These are phyloP conservation scores for Meriones unguiculatus DNA, from an alignment of 2,113 vertebrate genomes.

Conservation along the genomic window DNA sequence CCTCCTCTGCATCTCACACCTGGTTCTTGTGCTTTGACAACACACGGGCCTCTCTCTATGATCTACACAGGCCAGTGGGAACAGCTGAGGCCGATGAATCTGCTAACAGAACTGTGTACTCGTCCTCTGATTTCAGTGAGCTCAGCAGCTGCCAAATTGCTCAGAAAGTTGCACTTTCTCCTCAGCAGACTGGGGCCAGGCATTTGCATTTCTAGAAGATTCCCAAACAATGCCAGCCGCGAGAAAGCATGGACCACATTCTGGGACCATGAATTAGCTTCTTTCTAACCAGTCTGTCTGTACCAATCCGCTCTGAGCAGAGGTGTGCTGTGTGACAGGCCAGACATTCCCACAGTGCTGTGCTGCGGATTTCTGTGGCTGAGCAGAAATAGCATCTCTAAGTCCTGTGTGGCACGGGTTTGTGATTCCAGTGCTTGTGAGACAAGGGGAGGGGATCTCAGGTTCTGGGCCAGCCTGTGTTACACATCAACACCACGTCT, in stretches of 20 bases:
- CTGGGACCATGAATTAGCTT: background rate
- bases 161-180: background rate
- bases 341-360: background rate
- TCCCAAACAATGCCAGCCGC: background rate
- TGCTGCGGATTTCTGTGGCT: background rate
- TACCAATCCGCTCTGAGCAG: background rate
- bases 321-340: constrained; percentile 1
- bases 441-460: background rate
- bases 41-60: background rate
- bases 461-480: background rate
- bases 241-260: background rate
- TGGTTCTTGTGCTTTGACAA: background rate
- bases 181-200: background rate
- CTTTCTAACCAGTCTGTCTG: background rate
- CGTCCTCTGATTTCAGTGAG: constrained; percentile 4
- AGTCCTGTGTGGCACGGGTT: background rate
- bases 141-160: background rate
- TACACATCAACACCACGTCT: background rate
- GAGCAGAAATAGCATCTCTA: background rate
- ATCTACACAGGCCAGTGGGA: background rate
- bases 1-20: background rate
- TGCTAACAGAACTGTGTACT: background rate
- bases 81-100: background rate
- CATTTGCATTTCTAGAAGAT: background rate
- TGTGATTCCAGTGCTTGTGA: background rate